These are phyloP conservation scores for Xestia xanthographa DNA, from an alignment of 2,888 invertebrate species.

Conservation along the genomic window DNA sequence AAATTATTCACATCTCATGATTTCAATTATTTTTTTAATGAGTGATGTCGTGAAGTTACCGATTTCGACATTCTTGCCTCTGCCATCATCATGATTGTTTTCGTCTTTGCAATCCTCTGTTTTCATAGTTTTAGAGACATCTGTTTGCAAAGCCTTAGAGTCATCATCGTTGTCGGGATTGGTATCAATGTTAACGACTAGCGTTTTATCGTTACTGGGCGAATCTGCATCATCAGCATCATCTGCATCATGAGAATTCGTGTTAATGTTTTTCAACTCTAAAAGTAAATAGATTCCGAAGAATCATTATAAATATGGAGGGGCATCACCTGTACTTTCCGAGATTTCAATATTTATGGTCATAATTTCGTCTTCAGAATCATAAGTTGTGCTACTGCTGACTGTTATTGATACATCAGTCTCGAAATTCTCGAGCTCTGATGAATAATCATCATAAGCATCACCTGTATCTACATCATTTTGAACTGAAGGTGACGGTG, in stretches of 20 bases:
- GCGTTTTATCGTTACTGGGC: constrained; percentile 7
- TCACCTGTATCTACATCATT: constrained; percentile 46
- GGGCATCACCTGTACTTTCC: constrained; percentile 59
- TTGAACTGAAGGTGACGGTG: constrained; percentile 30
- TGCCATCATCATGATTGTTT: not conserved
- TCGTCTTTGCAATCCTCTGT: constrained; percentile 8
- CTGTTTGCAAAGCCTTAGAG: not conserved
- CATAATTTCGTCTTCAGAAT: constrained; percentile 52
- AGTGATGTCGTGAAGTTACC: constrained; percentile 25
- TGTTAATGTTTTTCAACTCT: constrained; percentile 16
- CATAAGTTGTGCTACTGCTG: constrained; percentile 29
- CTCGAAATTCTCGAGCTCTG: constrained; percentile 19
- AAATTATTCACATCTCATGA: not conserved
- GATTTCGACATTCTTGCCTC: constrained; percentile 41
- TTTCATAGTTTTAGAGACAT: not conserved
- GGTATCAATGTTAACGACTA: constrained; percentile 37
- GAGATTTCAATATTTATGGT: constrained; percentile 49
- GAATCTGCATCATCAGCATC: constrained; percentile 49
- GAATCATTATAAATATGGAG: constrained; percentile 46
- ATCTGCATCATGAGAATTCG: constrained; percentile 38
- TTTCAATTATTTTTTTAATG: not conserved
- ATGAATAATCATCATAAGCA: constrained; percentile 32
- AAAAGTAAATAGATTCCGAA: constrained; percentile 26
- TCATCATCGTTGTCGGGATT: constrained; percentile 14
- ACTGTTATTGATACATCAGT: constrained; percentile 48